Evolutionary conservation across 2,797 vertebrate species (phyloP).

Genomic region (Syncerus caffer): DNA sequence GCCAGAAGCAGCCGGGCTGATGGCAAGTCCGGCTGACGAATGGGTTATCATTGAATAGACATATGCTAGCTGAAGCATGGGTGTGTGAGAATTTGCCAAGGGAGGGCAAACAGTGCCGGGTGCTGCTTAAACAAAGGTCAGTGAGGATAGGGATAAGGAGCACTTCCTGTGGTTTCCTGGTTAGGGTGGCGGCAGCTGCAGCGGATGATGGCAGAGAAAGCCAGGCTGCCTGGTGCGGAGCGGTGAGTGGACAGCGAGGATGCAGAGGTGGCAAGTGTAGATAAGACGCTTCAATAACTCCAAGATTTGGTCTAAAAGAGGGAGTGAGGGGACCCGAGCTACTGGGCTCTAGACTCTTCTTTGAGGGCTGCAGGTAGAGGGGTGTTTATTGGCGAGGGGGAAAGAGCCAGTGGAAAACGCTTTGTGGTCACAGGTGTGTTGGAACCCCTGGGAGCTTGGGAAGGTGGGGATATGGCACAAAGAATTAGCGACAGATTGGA

Average conservation of each 20-base stretch:
- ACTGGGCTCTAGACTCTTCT: background rate
- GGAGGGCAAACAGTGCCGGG: conserved; percentile 24
- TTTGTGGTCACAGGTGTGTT: background rate
- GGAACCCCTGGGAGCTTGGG: background rate
- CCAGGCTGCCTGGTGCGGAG: rapidly evolving
- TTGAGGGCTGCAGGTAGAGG: background rate
- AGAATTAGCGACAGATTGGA: background rate
- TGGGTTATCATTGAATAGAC: background rate
- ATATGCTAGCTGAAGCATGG: background rate
- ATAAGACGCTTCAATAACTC: background rate
- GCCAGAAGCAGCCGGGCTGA: background rate
- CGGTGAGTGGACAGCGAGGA: background rate
- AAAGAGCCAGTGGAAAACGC: background rate
- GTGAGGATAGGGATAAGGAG: background rate
- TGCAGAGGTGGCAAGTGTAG: background rate
- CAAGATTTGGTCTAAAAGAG: background rate
- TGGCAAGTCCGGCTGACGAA: background rate
- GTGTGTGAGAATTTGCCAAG: conserved; percentile 54
- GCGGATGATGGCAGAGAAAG: background rate
- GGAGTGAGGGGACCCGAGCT: background rate
- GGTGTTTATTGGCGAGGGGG: background rate
- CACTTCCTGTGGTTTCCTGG: background rate
- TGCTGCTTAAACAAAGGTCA: background rate
- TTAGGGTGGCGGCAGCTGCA: rapidly evolving
- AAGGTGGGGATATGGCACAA: background rate